Base-by-base conservation (phyloP, 1,140 invertebrate genomes). In the Pararge aegeria region DNA sequence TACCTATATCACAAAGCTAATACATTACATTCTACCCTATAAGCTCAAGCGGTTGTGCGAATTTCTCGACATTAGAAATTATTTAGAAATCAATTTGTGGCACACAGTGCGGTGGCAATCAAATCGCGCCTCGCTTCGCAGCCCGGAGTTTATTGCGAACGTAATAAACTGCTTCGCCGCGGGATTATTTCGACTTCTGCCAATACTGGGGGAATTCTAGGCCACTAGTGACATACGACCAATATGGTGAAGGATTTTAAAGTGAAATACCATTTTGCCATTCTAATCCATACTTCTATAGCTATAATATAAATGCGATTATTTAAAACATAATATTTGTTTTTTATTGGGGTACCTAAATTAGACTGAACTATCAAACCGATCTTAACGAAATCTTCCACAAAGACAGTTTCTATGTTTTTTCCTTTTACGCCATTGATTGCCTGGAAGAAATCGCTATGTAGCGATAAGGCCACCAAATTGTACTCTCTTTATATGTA, bases 11-110 rank as follows among this genome's bases (percentile, higher is more conserved):
- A 30, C 29, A 6, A 30, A 5, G 1, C 10, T 30, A 30, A n/a
- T n/a, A n/a, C 5, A 30, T 30, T 7, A 30, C 9, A 30, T 30
- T 30, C 5, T 9, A 7, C 29, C 1, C 7, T 34, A 34, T 9
- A 56, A 48, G 18, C 30, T 38, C 13, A 24, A 55, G 51, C 46
- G 59, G 61, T 51, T 38, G 53, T 44, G 57, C 18, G 52, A 55
- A 64, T 52, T 50, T 60, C 53, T 64, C 62, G 34, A 64, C 58
- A 40, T 54, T 66, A 68, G 61, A 70, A 78, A 78, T 80, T 78
- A 78, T 68, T 73, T 74, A 70, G 71, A 72, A 80, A 79, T 79
- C 74, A 80, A 80, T 79, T 83, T 78, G 57, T 68, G 61, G 61
- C 65, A 46, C 61, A 59, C 67, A 67, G 60, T 55, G 58, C 66